These are phyloP conservation scores for Drosophila melanosoma DNA, from an alignment of 2,888 invertebrate genomes.

Conservation along the genomic window DNA sequence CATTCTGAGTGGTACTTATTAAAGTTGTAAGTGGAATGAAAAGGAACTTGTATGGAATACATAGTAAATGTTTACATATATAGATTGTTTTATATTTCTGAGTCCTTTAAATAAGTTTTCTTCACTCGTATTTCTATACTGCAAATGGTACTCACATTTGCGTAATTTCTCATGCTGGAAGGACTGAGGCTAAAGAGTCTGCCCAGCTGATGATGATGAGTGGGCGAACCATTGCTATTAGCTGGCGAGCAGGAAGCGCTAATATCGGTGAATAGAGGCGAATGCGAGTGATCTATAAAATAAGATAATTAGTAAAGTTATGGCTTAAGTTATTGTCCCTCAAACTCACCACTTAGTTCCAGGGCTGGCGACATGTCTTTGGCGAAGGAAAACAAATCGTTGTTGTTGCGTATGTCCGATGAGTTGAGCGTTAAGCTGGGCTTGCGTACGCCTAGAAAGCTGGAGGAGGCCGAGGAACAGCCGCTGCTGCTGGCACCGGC, in stretches of 20 bases:
- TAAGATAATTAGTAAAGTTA: neutral
- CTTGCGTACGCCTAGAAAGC: constrained; percentile 80
- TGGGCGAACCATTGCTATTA: constrained; percentile 81
- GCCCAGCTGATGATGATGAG: constrained; percentile 79
- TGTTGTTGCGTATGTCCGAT: constrained; percentile 82
- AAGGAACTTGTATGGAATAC: neutral
- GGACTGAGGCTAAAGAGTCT: constrained; percentile 84
- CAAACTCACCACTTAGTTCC: constrained; percentile 76
- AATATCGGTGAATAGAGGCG: constrained; percentile 83
- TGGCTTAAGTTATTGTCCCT: too few relatives aligned
- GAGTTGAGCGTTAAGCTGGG: constrained; percentile 83
- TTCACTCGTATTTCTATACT: neutral
- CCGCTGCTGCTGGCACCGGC: constrained; percentile 25
- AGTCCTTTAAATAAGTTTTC: neutral
- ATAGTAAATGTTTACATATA: neutral
- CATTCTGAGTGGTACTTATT: constrained; percentile 20
- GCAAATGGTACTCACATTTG: constrained; percentile 80
- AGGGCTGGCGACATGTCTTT: constrained; percentile 82
- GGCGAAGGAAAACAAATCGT: constrained; percentile 83
- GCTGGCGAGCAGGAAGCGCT: constrained; percentile 77
- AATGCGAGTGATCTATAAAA: constrained; percentile 53
- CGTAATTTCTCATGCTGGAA: constrained; percentile 80
- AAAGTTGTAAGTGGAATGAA: neutral
- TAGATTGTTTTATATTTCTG: neutral
- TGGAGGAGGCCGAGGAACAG: constrained; percentile 49